Evolutionary conservation across 2,888 invertebrate genomes (phyloP).

Genomic region (Aleiodes alternator): DNA sequence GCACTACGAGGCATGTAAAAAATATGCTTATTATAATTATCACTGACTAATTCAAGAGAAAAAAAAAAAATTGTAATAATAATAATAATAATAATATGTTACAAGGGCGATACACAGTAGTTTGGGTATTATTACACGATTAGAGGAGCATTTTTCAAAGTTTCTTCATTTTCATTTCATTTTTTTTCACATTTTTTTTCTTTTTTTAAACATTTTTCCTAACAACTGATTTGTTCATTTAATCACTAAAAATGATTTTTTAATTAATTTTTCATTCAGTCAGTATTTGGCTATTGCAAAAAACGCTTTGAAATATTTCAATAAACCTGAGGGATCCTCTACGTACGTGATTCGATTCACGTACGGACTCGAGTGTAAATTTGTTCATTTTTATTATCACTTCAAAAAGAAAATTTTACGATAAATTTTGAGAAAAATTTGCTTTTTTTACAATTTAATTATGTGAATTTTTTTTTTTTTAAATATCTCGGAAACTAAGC

Average conservation of each 20-base stretch:
- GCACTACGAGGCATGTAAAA: conserved; percentile 71
- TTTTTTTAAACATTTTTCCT: conserved; percentile 41
- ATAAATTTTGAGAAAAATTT: not conserved
- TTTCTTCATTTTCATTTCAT: conserved; percentile 39
- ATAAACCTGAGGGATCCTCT: conserved; percentile 38
- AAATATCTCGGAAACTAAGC: too few relatives aligned
- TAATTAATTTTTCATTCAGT: conserved; percentile 48
- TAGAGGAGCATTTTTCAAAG: conserved; percentile 61
- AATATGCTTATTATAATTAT: conserved; percentile 74
- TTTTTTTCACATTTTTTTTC: conserved; percentile 46
- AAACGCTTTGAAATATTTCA: conserved; percentile 45
- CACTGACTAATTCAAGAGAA: conserved; percentile 69
- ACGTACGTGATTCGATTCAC: conserved; percentile 35
- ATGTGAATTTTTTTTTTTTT: too few relatives aligned
- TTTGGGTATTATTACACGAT: conserved; percentile 51
- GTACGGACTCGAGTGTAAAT: conserved; percentile 38
- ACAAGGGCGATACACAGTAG: conserved; percentile 68
- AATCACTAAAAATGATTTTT: conserved; percentile 12
- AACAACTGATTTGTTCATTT: conserved; percentile 25
- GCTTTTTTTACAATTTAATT: not conserved
- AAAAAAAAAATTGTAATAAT: conserved; percentile 65
- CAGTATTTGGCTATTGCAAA: conserved; percentile 54
- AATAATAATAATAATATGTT: conserved; percentile 72
- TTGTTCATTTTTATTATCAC: not conserved
- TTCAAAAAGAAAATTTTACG: not conserved